Base-by-base conservation (phyloP, 2,113 vertebrate genomes). In the Petaurus breviceps region DNA sequence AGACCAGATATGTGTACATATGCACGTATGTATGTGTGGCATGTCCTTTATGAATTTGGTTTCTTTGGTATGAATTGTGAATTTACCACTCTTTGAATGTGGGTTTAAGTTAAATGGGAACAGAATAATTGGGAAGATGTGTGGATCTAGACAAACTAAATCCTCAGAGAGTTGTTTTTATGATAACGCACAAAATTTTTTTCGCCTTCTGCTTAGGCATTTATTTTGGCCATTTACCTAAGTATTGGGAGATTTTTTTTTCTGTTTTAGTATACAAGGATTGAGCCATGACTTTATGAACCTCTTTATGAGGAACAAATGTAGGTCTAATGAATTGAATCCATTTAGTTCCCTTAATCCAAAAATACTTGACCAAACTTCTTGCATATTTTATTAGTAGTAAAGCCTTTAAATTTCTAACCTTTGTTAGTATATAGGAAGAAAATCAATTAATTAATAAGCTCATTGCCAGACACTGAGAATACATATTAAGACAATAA, bases 161-260 rank as follows among this genome's bases (percentile, higher is more conserved):
- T 97, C 89, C 96, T 51, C 91, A 93, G 10, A 1, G 46, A 97
- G 68, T 93, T 95, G 93, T 37, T 98, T 50, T 97, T 93, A 51
- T 16, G 91, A 94, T 77, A 84, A 90, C 95, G 94, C 95, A 93
- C 52, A 93, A 97, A 97, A 77, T 16, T 91, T 91, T 24, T 92
- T 92, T 95, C 92, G 49, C 90, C 93, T 92, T 31, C 49, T 43
- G 55, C 92, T 91, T 91, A 37, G 9, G 22, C 37, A 61, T 94
- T 2, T 16, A 92, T 91, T 51, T 51, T 93, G 54, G 52, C 46
- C 43, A 1, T 57, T 90, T 47, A 93, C 53, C 92, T 97, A 89
- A 0, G 0, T 57, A 37, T 26, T 77, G 54, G 92, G 61, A 84
- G 94, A 93, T 90, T 89, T 90, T 89, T n/a, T n/a, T 53, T 90